Evolutionary conservation across 2,797 vertebrate genomes (phyloP).

Genomic region (Chiloscyllium punctatum): DNA sequence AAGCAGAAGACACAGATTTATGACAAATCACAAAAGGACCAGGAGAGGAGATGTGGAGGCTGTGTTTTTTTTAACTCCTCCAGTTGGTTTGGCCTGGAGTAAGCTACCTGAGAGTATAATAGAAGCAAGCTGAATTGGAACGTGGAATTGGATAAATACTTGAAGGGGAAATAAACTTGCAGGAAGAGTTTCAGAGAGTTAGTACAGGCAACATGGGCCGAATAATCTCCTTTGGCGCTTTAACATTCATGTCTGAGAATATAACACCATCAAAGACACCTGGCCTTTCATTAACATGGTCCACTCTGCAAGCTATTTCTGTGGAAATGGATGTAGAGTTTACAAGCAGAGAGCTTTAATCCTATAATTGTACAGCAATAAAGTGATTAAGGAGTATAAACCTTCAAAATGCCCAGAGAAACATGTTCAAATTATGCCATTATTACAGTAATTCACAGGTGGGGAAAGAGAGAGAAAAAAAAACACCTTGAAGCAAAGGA

Average conservation of each 20-base stretch:
- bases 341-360: not conserved
- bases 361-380: conserved; percentile 18
- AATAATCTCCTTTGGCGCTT: not conserved
- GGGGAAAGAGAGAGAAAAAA: not conserved
- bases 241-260: not conserved
- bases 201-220: not conserved
- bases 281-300: not conserved
- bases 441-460: not conserved
- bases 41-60: not conserved
- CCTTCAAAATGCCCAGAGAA: not conserved
- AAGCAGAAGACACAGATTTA: not conserved
- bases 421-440: not conserved
- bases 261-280: too few species aligned
- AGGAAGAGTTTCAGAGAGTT: not conserved
- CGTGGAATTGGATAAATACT: not conserved
- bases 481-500: not conserved
- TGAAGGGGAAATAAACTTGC: not conserved
- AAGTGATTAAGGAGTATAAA: conserved; percentile 7
- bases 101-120: not conserved
- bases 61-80: not conserved
- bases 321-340: not conserved
- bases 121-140: not conserved
- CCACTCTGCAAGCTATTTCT: not conserved
- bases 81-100: not conserved
- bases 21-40: not conserved